Evolutionary conservation across 2,888 invertebrate genomes (phyloP).

Genomic region (Sarcophaga variegata): DNA sequence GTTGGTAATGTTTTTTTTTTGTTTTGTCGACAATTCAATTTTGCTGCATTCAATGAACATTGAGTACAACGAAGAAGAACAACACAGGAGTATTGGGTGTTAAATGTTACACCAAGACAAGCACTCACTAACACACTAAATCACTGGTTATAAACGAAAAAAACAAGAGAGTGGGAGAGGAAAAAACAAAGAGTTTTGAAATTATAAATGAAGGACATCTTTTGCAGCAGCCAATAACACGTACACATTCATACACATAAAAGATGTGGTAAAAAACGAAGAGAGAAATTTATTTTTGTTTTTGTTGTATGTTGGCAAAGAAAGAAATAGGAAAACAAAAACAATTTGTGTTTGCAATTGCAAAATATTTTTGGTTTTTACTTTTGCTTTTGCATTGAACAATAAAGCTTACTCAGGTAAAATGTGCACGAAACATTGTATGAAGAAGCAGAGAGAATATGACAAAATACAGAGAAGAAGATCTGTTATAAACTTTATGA

Average conservation of each 20-base stretch:
- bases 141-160: too few species aligned
- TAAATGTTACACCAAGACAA: constrained; percentile 45
- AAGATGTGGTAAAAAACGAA: too few species aligned
- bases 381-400: too few species aligned
- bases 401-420: constrained; percentile 52
- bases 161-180: too few species aligned
- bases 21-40: constrained; percentile 40
- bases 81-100: constrained; percentile 48
- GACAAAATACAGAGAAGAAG: not conserved
- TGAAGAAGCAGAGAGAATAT: constrained; percentile 15
- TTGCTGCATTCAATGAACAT: constrained; percentile 59
- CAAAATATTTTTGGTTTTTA: too few species aligned
- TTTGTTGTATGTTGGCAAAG: not conserved
- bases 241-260: not conserved
- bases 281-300: not conserved
- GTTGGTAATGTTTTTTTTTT: constrained; percentile 21
- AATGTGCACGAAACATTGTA: not conserved
- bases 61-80: constrained; percentile 23
- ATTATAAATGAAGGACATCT: constrained; percentile 58
- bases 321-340: not conserved
- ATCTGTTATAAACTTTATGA: constrained; percentile 40
- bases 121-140: constrained; percentile 24
- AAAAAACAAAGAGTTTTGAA: not conserved
- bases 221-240: constrained; percentile 22
- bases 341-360: constrained; percentile 28